Percentiles rank a stretch among this genome's conserved stretches.
These are phyloP conservation scores for Bugulina stolonifera DNA, from an alignment of 2,888 invertebrate genomes.

Conservation along the genomic window DNA sequence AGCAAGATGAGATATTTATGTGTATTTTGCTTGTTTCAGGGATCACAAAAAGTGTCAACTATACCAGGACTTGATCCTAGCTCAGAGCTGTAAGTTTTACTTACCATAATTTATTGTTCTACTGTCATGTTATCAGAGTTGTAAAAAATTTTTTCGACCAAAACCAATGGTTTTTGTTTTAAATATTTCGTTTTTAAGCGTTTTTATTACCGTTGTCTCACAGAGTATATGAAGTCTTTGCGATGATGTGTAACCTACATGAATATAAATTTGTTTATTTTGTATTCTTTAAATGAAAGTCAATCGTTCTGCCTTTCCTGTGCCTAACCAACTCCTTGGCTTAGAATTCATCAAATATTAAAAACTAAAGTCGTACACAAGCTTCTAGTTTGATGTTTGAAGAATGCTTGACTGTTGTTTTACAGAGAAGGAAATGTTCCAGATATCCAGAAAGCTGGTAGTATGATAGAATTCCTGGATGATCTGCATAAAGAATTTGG, in stretches of 20 bases:
- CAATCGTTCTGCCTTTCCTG: no score
- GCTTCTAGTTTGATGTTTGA: no score
- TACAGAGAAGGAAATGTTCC: constrained; percentile 52
- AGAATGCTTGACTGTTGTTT: constrained; percentile 15
- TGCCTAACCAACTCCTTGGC: no score
- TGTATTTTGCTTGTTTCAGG: constrained; percentile 33
- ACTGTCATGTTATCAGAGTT: background rate
- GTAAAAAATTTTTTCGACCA: background rate
- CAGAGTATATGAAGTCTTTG: no score
- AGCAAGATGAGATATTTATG: constrained; percentile 30
- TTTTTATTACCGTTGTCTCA: no score
- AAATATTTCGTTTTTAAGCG: no score
- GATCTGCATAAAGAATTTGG: constrained; percentile 50
- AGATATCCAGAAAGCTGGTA: constrained; percentile 51
- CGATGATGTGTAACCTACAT: no score
- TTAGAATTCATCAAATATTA: no score
- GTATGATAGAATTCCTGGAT: constrained; percentile 51
- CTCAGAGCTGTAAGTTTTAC: constrained; percentile 48
- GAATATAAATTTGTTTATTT: no score
- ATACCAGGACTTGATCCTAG: constrained; percentile 52
- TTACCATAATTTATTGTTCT: constrained; percentile 4
- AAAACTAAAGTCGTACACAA: no score
- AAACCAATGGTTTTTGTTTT: no score
- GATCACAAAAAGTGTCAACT: constrained; percentile 44
- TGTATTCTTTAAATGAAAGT: no score